These are phyloP conservation scores for Andricus grossulariae DNA, from an alignment of 1,140 invertebrate species.

Conservation along the genomic window DNA sequence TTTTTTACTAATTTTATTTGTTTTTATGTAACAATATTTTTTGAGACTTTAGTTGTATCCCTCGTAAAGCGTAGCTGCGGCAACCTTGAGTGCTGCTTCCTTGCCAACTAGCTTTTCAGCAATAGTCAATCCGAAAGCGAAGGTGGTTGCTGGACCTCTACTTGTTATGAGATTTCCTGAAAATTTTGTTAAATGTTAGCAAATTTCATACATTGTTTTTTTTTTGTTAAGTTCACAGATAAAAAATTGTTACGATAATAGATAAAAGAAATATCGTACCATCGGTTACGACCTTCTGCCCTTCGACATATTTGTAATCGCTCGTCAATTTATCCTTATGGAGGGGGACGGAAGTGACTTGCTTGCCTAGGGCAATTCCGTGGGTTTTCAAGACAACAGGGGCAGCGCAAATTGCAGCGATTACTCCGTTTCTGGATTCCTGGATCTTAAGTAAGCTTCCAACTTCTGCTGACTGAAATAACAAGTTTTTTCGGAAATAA, in stretches of 20 bases:
- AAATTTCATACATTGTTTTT: background rate
- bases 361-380: conserved; percentile 86
- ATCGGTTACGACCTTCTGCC: conserved; percentile 85
- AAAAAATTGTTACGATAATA: background rate
- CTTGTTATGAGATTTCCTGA: conserved; percentile 92
- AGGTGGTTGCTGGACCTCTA: conserved; percentile 94
- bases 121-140: conserved; percentile 92
- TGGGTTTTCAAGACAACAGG: conserved; percentile 92
- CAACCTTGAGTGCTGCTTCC: conserved; percentile 84
- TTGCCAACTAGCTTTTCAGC: conserved; percentile 87
- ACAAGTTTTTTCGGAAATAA: background rate
- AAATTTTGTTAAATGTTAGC: no score
- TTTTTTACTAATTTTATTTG: no score
- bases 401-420: conserved; percentile 96
- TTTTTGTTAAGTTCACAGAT: background rate
- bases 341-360: conserved; percentile 92
- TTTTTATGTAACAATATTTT: no score
- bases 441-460: conserved; percentile 88
- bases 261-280: conserved; percentile 70
- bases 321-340: conserved; percentile 84
- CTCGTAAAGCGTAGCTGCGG: conserved; percentile 82
- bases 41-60: conserved; percentile 49
- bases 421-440: conserved; percentile 82
- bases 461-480: conserved; percentile 80
- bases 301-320: conserved; percentile 81